Evolutionary conservation across 37 sponge, comb jelly and placozoan genomes (phyloP).

Genomic region (Haliclona indistincta): DNA sequence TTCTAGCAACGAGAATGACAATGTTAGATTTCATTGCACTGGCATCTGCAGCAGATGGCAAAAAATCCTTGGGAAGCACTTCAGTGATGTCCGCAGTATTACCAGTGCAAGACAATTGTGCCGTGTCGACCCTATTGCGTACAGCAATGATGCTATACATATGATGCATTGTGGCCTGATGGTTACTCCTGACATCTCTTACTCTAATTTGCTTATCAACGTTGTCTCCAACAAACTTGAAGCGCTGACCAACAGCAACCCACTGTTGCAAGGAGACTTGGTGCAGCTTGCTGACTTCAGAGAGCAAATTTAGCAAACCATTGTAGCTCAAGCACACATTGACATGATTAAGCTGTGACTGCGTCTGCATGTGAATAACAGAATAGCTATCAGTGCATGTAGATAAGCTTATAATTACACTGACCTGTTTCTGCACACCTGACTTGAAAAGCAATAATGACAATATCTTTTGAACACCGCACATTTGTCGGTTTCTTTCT

Average conservation of each 20-base stretch:
- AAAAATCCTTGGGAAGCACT: neutral
- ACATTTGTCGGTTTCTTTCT: conserved; percentile 14
- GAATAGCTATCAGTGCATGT: too few relatives aligned
- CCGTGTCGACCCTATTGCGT: neutral
- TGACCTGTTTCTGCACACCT: conserved; percentile 1
- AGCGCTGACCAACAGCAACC: neutral
- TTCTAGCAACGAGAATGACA: conserved; percentile 13
- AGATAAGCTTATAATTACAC: too few relatives aligned
- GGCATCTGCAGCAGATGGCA: conserved; percentile 28
- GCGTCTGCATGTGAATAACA: too few relatives aligned
- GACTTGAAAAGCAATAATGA: neutral
- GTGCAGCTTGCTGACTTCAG: conserved; percentile 14
- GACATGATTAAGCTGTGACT: conserved; percentile 17
- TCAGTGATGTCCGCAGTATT: neutral
- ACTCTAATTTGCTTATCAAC: conserved; percentile 22
- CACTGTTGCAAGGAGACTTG: neutral
- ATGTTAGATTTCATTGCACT: conserved; percentile 1
- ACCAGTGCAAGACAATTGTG: neutral
- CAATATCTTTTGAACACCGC: neutral
- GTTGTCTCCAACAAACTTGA: conserved; percentile 19
- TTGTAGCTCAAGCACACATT: too few relatives aligned
- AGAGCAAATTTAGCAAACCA: neutral
- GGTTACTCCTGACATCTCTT: conserved; percentile 10
- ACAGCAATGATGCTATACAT: conserved; percentile 32
- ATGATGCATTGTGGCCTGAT: conserved; percentile 12